These are phyloP conservation scores for Adelges cooleyi DNA, from an alignment of 1,140 invertebrate species.

Conservation along the genomic window DNA sequence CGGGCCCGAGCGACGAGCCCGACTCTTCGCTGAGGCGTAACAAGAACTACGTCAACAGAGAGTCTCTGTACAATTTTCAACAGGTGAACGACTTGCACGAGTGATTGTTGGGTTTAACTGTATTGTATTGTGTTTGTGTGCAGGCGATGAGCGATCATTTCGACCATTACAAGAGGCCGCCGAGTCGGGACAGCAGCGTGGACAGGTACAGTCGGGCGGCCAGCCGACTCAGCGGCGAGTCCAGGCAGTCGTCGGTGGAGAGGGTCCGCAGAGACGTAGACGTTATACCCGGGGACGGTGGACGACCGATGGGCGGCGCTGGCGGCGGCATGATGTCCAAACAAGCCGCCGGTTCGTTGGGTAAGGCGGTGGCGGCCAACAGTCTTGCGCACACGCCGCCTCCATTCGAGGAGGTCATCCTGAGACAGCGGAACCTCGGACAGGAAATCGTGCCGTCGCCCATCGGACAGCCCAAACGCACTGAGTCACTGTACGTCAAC, in stretches of 20 bases:
- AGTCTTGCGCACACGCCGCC: slow-evolving; percentile 38
- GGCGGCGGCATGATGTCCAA: slow-evolving; percentile 38
- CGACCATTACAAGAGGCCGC: slow-evolving; percentile 85
- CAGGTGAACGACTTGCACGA: slow-evolving; percentile 32
- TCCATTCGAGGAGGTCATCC: slow-evolving; percentile 65
- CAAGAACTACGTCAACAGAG: slow-evolving; percentile 40
- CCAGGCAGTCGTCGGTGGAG: slow-evolving; percentile 65
- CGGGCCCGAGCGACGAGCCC: background rate
- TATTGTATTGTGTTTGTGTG: too few relatives aligned
- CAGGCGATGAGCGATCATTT: slow-evolving; percentile 56
- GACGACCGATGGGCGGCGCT: background rate
- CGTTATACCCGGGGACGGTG: slow-evolving; percentile 1
- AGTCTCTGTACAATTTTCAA: slow-evolving; percentile 35
- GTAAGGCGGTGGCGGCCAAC: slow-evolving; percentile 32
- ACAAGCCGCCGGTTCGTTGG: slow-evolving; percentile 39
- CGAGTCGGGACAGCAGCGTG: slow-evolving; percentile 74
- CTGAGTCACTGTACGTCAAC: slow-evolving; percentile 52
- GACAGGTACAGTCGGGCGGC: slow-evolving; percentile 62
- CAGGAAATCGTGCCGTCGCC: slow-evolving; percentile 77
- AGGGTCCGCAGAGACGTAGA: slow-evolving; percentile 39
- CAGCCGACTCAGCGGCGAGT: slow-evolving; percentile 43
- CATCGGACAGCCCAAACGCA: slow-evolving; percentile 63
- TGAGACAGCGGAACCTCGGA: slow-evolving; percentile 64
- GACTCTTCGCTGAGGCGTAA: slow-evolving; percentile 37
- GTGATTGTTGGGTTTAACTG: too few relatives aligned